phyloP scores from a whole-genome alignment of 2,113 vertebrate species.

The Galeopterus variegatus region DNA sequence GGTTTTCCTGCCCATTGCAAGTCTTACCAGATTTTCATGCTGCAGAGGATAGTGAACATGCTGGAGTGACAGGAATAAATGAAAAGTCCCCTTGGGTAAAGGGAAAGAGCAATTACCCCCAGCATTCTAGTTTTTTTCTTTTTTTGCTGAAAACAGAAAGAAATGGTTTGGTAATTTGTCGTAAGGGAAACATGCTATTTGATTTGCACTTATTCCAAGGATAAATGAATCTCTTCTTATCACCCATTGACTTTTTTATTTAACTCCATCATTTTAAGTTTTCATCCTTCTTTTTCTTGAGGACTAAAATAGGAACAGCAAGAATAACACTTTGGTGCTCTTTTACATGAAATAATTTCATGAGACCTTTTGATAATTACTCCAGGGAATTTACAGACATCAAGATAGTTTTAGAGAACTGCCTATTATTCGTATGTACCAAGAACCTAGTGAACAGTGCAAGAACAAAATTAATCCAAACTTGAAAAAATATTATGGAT shows the following conservation, averaged over 20 bases:
- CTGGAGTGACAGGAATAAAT: background rate
- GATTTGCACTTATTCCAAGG: conserved; percentile 9
- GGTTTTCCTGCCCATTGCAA: background rate
- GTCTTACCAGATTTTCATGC: conserved; percentile 35
- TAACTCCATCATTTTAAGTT: conserved; percentile 20
- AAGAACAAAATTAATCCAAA: conserved; percentile 35
- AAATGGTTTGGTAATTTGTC: background rate
- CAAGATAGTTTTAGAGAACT: conserved; percentile 53
- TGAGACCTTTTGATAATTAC: conserved; percentile 2
- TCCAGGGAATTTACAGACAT: background rate
- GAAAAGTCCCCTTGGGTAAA: background rate
- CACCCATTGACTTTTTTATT: background rate
- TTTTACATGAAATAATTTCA: conserved; percentile 29
- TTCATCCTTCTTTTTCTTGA: conserved; percentile 8
- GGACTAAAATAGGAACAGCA: background rate
- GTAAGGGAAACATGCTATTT: background rate
- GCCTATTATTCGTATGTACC: background rate
- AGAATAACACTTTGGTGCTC: background rate
- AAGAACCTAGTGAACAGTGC: background rate
- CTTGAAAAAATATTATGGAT: conserved; percentile 23
- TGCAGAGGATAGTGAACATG: background rate
- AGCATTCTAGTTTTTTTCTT: background rate
- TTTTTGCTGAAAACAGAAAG: conserved; percentile 33
- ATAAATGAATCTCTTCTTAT: conserved; percentile 43
- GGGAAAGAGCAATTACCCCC: background rate